Evolutionary conservation across 2,888 invertebrate genomes (phyloP), one percentile per base, ranked within the genome.

Genomic region (Lycophotia porphyrea): DNA sequence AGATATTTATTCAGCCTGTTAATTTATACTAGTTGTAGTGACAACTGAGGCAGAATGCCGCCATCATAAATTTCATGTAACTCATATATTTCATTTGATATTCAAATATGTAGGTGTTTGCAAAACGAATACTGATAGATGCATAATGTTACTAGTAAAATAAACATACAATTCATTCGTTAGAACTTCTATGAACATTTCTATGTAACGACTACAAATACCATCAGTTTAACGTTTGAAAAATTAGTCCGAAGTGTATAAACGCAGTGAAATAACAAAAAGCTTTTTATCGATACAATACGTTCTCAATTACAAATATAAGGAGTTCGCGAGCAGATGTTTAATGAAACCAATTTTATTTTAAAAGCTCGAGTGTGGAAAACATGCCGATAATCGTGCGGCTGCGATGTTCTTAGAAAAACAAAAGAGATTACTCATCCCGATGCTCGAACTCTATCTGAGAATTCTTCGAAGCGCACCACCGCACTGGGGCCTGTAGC

Each of bases 401-500:
- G 88, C 90, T 88, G 89, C 90, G 88, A 89, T 91, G 91, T 93
- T 93, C 93, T 94, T 91, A 94, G 94, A 96, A 96, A 96, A 96
- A 96, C 95, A 96, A 96, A 95, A 95, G 96, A 95, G 95, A 96
- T 96, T 96, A 96, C 95, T 96, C 95, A 96, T 96, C 94, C 95
- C 91, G 90, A 91, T 89, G 93, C 93, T 93, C 96, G 94, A 95
- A 96, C 95, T 96, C 95, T 95, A 95, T 95, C 95, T 93, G 92
- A 94, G 94, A 94, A 95, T 94, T 95, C 94, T 93, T 93, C 91
- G 92, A 93, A 94, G 93, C 94, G 93, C 91, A 92, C 92, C 93
- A 83, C 76, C 90, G 91, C 90, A 90, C 92, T 84, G 85, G 81
- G 88, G 89, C 87, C 72, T 78, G 95, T 95, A 95, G 84, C 90